Percentiles rank a stretch among this genome's conserved stretches.
Evolutionary conservation across 2,888 invertebrate genomes (phyloP).

Genomic region (Enchytraeus crypticus): DNA sequence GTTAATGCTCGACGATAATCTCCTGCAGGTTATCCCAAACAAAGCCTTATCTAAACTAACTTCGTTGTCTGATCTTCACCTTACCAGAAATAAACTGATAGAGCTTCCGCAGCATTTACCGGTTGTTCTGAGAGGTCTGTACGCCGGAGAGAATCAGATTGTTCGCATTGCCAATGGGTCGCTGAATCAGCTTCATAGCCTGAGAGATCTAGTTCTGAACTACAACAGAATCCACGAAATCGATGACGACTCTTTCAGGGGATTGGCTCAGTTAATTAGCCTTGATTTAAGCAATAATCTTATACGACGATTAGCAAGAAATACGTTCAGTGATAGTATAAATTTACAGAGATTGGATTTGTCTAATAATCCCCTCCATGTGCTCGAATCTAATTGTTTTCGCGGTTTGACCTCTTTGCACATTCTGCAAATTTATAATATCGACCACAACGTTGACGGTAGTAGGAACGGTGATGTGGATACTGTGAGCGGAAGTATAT

Average conservation of each 20-base stretch:
- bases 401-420: constrained; percentile 22
- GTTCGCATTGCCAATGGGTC: constrained; percentile 8
- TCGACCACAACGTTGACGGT: constrained; percentile 17
- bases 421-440: constrained; percentile 23
- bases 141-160: constrained; percentile 24
- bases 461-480: background rate
- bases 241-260: constrained; percentile 17
- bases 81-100: constrained; percentile 60
- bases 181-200: constrained; percentile 14
- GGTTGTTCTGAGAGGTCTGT: constrained; percentile 15
- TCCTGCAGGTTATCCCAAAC: constrained; percentile 64
- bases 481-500: background rate
- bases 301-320: constrained; percentile 12
- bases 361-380: constrained; percentile 27
- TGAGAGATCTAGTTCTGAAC: constrained; percentile 27
- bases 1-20: constrained; percentile 74
- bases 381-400: constrained; percentile 20
- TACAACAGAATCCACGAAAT: constrained; percentile 26
- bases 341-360: constrained; percentile 26
- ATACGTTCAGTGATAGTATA: constrained; percentile 13
- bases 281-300: constrained; percentile 24
- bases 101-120: constrained; percentile 21
- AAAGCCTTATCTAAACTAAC: constrained; percentile 75
- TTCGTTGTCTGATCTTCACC: constrained; percentile 70
- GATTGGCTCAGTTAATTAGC: constrained; percentile 16